Conservation (phyloP, 2,113 vertebrate genomes). For the Isurus oxyrinchus region DNA sequence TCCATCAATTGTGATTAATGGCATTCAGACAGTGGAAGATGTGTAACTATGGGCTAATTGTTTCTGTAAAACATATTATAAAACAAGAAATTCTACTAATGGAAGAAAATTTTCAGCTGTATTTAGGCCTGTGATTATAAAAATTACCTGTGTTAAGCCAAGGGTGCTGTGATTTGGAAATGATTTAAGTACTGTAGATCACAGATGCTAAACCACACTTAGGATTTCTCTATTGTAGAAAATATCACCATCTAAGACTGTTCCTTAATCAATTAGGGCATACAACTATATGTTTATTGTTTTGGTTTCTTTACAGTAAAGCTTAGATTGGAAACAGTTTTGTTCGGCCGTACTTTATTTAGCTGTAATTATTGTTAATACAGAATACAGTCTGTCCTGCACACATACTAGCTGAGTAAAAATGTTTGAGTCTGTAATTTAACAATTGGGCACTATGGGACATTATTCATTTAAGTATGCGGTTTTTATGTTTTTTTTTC, state of each 20-base stretch:
- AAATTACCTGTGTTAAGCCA: conserved; percentile 37
- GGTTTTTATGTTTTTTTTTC: conserved; percentile 54
- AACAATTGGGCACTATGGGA: conserved; percentile 62
- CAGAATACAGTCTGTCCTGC: conserved; percentile 41
- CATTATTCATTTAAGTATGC: conserved; percentile 43
- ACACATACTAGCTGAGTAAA: conserved; percentile 40
- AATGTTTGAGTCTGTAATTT: conserved; percentile 40
- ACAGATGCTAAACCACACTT: conserved; percentile 33
- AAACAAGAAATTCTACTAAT: conserved; percentile 20
- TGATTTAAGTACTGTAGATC: conserved; percentile 35
- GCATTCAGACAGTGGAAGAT: conserved; percentile 18
- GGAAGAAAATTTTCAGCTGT: conserved; percentile 9
- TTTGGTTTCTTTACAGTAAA: conserved; percentile 63
- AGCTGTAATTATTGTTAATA: conserved; percentile 42
- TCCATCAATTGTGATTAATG: conserved; percentile 25
- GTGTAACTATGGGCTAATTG: background rate
- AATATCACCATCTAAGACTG: conserved; percentile 33
- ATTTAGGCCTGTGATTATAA: conserved; percentile 23
- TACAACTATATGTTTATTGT: conserved; percentile 54
- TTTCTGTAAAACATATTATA: conserved; percentile 33
- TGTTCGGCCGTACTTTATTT: conserved; percentile 31
- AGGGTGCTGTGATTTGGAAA: conserved; percentile 36
- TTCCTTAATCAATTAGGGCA: conserved; percentile 33
- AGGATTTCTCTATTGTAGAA: conserved; percentile 28
- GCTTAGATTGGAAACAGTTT: conserved; percentile 34